Conservation (phyloP, 2,113 vertebrate species). For the Ploceus nigricollis region DNA sequence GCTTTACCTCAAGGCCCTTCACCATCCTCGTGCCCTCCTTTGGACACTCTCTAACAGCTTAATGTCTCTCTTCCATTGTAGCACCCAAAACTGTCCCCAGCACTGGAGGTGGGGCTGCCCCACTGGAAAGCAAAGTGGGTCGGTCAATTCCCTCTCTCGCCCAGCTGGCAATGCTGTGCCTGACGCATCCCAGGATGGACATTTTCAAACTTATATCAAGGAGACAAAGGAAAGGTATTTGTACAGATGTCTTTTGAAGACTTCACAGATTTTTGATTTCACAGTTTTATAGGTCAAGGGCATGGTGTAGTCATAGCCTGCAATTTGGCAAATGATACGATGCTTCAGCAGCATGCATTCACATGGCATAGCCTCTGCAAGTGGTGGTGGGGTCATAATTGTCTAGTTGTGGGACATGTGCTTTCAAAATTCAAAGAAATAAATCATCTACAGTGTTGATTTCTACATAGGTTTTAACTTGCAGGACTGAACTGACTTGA, state of each 20-base stretch:
- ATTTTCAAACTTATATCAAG: background rate
- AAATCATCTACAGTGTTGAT: background rate
- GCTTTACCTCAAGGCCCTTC: background rate
- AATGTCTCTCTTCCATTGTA: rapidly evolving
- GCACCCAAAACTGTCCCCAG: background rate
- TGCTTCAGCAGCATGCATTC: background rate
- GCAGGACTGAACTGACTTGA: background rate
- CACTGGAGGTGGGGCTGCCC: rapidly evolving
- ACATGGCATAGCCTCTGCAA: background rate
- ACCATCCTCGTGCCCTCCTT: background rate
- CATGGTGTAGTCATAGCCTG: background rate
- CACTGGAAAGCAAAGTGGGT: rapidly evolving
- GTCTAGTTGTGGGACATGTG: background rate
- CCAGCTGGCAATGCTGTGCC: rapidly evolving
- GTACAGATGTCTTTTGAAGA: background rate
- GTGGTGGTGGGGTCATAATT: background rate
- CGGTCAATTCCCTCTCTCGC: background rate
- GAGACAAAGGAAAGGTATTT: background rate
- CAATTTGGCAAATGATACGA: background rate
- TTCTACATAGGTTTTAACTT: background rate
- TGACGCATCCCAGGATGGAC: background rate
- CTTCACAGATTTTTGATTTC: background rate
- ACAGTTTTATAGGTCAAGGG: background rate
- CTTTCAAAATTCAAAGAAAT: background rate
- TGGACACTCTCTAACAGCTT: background rate